Conservation (phyloP, 2,113 vertebrate species). For the Hippocampus mohnikei region DNA sequence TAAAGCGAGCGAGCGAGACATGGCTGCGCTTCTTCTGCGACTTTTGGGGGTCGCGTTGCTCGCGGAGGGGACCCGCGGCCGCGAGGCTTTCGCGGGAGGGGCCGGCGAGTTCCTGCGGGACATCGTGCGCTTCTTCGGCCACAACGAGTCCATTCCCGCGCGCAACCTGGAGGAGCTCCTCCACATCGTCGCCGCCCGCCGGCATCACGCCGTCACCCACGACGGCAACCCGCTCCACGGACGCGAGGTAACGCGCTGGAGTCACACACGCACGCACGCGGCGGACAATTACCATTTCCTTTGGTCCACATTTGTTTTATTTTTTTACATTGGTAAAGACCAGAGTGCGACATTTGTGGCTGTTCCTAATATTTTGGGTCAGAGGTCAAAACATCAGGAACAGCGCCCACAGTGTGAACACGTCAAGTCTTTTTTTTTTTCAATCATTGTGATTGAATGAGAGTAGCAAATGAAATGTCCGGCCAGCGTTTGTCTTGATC, state of each 20-base stretch:
- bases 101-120: constrained; percentile 35
- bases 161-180: constrained; percentile 60
- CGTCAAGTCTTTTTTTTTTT: too few species aligned
- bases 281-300: too few species aligned
- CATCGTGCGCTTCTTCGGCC: constrained; percentile 60
- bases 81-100: not conserved
- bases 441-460: not conserved
- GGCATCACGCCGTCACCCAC: constrained; percentile 12
- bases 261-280: too few species aligned
- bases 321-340: too few species aligned
- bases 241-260: constrained; percentile 45
- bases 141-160: constrained; percentile 54
- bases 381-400: not conserved
- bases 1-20: constrained; percentile 33
- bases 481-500: too few species aligned
- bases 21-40: not conserved
- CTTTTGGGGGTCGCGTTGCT: not conserved
- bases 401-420: not conserved
- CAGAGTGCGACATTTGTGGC: too few species aligned
- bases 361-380: not conserved
- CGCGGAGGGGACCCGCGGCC: not conserved
- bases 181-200: constrained; percentile 52
- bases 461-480: too few species aligned
- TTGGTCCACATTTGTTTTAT: too few species aligned
- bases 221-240: constrained; percentile 51